Percentiles rank a stretch among this genome's conserved stretches.
These are phyloP conservation scores for Kradibia gibbosae DNA, from an alignment of 1,140 invertebrate genomes.

Conservation along the genomic window DNA sequence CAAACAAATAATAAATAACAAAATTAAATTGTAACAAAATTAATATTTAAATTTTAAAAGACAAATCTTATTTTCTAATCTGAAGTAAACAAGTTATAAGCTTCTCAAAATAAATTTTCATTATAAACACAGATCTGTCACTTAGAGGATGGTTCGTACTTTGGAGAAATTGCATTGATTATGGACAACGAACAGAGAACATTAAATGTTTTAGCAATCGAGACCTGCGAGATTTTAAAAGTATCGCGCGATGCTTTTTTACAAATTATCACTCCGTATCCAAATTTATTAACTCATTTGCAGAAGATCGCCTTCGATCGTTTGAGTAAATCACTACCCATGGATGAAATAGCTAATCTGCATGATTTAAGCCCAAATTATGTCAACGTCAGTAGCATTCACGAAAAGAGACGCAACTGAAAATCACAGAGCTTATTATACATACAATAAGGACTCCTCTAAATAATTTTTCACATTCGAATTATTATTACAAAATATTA, in stretches of 20 bases:
- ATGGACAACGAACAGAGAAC: conserved; percentile 72
- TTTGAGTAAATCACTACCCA: conserved; percentile 51
- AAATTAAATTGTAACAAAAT: too few species aligned
- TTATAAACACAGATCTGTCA: conserved; percentile 64
- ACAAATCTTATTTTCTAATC: too few species aligned
- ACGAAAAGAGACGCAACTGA: background rate
- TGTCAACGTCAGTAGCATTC: conserved; percentile 60
- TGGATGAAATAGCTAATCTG: conserved; percentile 47
- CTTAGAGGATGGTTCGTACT: conserved; percentile 66
- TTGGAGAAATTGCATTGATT: conserved; percentile 70
- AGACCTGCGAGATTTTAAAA: conserved; percentile 74
- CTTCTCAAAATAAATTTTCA: too few species aligned
- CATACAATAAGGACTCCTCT: too few species aligned
- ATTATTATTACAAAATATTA: too few species aligned
- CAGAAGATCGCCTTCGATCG: conserved; percentile 60
- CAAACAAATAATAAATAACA: too few species aligned
- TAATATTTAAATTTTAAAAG: too few species aligned
- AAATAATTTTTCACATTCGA: too few species aligned
- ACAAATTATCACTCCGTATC: conserved; percentile 58
- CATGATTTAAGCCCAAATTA: conserved; percentile 1
- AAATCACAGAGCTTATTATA: too few species aligned
- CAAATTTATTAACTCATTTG: conserved; percentile 59
- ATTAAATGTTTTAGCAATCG: conserved; percentile 73
- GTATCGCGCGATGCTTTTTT: conserved; percentile 71
- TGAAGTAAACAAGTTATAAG: too few species aligned